These are phyloP conservation scores for Caenorhabditis sp. DNA, from an alignment of 2,888 invertebrate species.

Conservation along the genomic window DNA sequence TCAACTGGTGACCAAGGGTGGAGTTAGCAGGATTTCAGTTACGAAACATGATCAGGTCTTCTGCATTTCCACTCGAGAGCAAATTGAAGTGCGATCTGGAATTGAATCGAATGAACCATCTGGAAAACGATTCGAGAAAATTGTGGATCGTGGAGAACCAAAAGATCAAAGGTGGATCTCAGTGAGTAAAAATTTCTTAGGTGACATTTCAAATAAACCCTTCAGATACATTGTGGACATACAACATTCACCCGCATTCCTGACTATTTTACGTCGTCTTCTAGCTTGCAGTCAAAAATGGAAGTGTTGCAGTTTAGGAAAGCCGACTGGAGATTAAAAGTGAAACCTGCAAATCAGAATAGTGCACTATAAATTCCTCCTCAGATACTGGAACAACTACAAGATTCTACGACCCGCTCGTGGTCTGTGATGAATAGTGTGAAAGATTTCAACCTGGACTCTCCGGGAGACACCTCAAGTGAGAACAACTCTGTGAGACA, in stretches of 20 bases:
- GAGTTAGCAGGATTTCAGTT: slow-evolving; percentile 50
- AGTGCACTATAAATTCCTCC: neutral
- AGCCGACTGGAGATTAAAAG: slow-evolving; percentile 63
- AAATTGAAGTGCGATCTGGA: slow-evolving; percentile 58
- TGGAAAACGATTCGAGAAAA: slow-evolving; percentile 59
- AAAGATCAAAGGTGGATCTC: slow-evolving; percentile 61
- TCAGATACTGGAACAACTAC: slow-evolving; percentile 61
- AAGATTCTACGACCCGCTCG: slow-evolving; percentile 46
- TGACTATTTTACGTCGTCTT: slow-evolving; percentile 34
- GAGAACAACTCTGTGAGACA: neutral
- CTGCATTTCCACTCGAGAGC: slow-evolving; percentile 39
- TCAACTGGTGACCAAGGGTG: slow-evolving; percentile 45
- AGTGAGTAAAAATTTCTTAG: slow-evolving; percentile 7
- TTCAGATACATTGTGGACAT: slow-evolving; percentile 51
- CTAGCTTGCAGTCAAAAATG: slow-evolving; percentile 36
- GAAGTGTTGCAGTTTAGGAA: slow-evolving; percentile 56
- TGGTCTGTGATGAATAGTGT: slow-evolving; percentile 58
- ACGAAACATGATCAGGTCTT: slow-evolving; percentile 60
- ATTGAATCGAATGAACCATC: slow-evolving; percentile 56
- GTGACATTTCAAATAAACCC: neutral
- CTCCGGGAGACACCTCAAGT: slow-evolving; percentile 18
- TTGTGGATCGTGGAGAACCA: slow-evolving; percentile 60
- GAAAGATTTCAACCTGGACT: slow-evolving; percentile 15
- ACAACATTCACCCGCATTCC: slow-evolving; percentile 39
- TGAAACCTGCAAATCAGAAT: neutral